Evolutionary conservation across 2,113 vertebrate genomes (phyloP), one percentile per base, ranked within the genome.

Genomic region (Shinisaurus crocodilurus): DNA sequence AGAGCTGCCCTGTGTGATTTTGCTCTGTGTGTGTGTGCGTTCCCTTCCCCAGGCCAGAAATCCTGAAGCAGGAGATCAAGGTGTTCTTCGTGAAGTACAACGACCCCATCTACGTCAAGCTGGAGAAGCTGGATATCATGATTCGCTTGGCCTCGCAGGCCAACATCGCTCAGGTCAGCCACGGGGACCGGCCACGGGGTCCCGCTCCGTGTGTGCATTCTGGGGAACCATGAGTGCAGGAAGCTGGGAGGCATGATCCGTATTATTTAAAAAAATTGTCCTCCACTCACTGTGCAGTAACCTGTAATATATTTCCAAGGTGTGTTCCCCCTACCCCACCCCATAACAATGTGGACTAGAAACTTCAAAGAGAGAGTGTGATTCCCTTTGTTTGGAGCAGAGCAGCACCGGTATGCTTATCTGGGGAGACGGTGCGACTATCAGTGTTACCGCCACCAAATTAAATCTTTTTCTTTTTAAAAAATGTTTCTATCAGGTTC

Each of bases 11-110:
- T 40, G 84, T 83, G 27, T n/a, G n/a, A n/a, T 13, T 27, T 99
- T 43, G 99, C 99, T 63, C 99, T 99, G 99, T 92, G 0, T 63
- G 60, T 77, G 45, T 50, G 20, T 93, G 25, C 95, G 13, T 91
- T 94, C 92, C 45, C 89, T 88, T 54, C 93, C 20, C 27, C 82
- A 99, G 99, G 92, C 99, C 99, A 75, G 99, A 99, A 97, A 99
- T 99, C 95, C 97, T 99, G 92, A 99, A 99, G 95, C 99, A 99
- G 91, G 99, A 99, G 95, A 99, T 99, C 88, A 99, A 99, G 95
- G 99, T 99, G 83, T 99, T 99, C 97, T 99, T 99, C 83, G 99
- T 99, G 89, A 99, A 99, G 93, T 99, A 99, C 96, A 99, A 99
- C 0, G 99, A 99, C 94, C 99, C 99, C 16, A 99, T 99, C 96